Percentiles rank a stretch among this genome's conserved stretches.
Conservation (phyloP, 2,797 vertebrate genomes). For the Synanceia verrucosa region DNA sequence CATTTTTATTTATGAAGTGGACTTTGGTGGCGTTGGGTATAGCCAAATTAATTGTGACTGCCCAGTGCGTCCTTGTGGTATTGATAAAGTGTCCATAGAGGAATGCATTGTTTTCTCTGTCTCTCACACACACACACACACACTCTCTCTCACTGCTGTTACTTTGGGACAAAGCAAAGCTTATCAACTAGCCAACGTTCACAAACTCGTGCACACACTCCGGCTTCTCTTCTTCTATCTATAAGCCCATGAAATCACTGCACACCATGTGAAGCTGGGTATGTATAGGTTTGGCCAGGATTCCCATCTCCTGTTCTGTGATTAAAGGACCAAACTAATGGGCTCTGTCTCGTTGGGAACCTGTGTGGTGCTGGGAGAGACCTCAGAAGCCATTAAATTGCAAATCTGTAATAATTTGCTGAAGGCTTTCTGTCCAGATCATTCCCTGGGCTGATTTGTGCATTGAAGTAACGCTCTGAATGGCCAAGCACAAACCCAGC, state of each 20-base stretch:
- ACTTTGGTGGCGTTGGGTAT: slow-evolving; percentile 38
- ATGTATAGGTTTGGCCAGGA: slow-evolving; percentile 65
- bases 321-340: slow-evolving; percentile 84
- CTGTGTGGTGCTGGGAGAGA: slow-evolving; percentile 72
- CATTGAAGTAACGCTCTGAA: slow-evolving; percentile 66
- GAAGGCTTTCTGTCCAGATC: slow-evolving; percentile 79
- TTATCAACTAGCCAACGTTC: slow-evolving; percentile 59
- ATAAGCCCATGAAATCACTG: slow-evolving; percentile 63
- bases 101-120: slow-evolving; percentile 9
- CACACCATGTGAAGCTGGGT: slow-evolving; percentile 47
- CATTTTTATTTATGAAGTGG: slow-evolving; percentile 31
- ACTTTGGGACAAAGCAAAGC: slow-evolving; percentile 48
- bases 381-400: slow-evolving; percentile 85
- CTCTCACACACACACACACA: neutral
- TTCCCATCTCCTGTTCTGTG: slow-evolving; percentile 80
- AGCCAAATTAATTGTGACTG: slow-evolving; percentile 55
- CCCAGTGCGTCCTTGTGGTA: slow-evolving; percentile 42
- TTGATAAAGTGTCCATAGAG: slow-evolving; percentile 54
- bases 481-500: slow-evolving; percentile 71
- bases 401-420: slow-evolving; percentile 85
- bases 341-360: slow-evolving; percentile 79
- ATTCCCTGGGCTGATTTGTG: slow-evolving; percentile 74
- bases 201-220: slow-evolving; percentile 4
- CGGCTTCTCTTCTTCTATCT: slow-evolving; percentile 52
- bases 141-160: slow-evolving; percentile 10